Percentiles rank a stretch among this genome's conserved stretches.
phyloP scores from a whole-genome alignment of 2,888 invertebrate genomes.

The Salpingus planirostris region DNA sequence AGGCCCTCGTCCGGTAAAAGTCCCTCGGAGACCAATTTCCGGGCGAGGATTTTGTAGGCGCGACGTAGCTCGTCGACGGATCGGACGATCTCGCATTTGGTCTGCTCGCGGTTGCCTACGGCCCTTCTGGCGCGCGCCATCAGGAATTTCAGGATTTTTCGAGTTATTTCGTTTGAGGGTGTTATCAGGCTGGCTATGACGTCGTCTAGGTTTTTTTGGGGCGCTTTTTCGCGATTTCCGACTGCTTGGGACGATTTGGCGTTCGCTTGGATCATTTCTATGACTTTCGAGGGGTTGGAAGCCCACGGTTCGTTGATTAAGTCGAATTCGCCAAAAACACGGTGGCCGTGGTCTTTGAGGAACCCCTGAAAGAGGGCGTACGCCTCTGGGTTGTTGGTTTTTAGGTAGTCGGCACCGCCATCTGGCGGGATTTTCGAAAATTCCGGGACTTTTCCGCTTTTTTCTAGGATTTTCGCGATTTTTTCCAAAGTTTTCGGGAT shows the following conservation, averaged over 20 bases:
- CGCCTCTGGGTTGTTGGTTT: conserved; percentile 42
- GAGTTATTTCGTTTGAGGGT: conserved; percentile 44
- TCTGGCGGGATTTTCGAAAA: conserved; percentile 45
- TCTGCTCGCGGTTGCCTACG: conserved; percentile 56
- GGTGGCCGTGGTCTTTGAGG: conserved; percentile 61
- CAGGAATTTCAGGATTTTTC: conserved; percentile 50
- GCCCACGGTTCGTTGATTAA: conserved; percentile 57
- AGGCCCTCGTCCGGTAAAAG: conserved; percentile 55
- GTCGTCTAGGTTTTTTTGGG: conserved; percentile 41
- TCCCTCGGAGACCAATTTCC: conserved; percentile 52
- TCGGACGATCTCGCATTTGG: conserved; percentile 52
- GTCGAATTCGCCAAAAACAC: conserved; percentile 61
- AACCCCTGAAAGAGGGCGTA: conserved; percentile 48
- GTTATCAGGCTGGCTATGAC: conserved; percentile 45
- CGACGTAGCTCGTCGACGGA: conserved; percentile 51
- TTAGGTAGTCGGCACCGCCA: conserved; percentile 51
- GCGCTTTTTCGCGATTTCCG: too few relatives aligned
- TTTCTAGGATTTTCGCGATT: conserved; percentile 25
- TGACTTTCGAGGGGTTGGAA: conserved; percentile 51
- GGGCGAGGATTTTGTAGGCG: conserved; percentile 50
- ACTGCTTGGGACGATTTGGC: too few relatives aligned
- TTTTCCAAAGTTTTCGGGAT: conserved; percentile 43
- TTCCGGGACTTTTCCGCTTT: conserved; percentile 31
- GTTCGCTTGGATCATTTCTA: conserved; percentile 53
- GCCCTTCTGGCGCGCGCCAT: conserved; percentile 52